Evolutionary conservation across 2,888 invertebrate genomes (phyloP).

Genomic region (Hydroisotoma schaefferi): DNA sequence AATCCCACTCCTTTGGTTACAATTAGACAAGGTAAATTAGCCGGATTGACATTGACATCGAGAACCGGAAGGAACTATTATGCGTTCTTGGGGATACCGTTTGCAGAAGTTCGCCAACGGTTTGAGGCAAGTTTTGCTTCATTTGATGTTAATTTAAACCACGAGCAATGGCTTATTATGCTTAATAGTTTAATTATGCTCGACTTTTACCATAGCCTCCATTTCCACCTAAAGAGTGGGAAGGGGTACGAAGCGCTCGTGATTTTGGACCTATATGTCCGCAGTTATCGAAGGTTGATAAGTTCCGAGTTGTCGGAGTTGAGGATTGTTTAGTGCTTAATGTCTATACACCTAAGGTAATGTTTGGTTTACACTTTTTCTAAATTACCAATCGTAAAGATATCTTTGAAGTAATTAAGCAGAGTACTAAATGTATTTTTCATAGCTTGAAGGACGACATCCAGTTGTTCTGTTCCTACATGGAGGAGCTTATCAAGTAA

Average conservation of each 20-base stretch:
- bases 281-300: constrained; percentile 16
- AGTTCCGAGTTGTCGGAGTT: constrained; percentile 26
- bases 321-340: constrained; percentile 30
- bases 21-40: constrained; percentile 24
- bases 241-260: constrained; percentile 24
- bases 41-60: constrained; percentile 15
- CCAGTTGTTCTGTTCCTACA: constrained; percentile 38
- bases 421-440: background rate
- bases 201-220: constrained; percentile 12
- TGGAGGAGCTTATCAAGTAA: constrained; percentile 26
- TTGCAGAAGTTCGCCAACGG: constrained; percentile 19
- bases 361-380: background rate
- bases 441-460: background rate
- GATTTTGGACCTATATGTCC: constrained; percentile 31
- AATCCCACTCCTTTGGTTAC: no score
- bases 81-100: constrained; percentile 32
- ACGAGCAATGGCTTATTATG: background rate
- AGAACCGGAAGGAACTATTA: constrained; percentile 21
- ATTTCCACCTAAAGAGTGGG: constrained; percentile 23
- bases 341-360: constrained; percentile 22
- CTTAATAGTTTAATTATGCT: background rate
- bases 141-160: background rate
- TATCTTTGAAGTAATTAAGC: no score
- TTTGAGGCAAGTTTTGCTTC: constrained; percentile 27
- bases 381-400: background rate